Evolutionary conservation across 2,797 vertebrate genomes (phyloP), one percentile per base, ranked within the genome.

Genomic region (Gallinago solitaria): DNA sequence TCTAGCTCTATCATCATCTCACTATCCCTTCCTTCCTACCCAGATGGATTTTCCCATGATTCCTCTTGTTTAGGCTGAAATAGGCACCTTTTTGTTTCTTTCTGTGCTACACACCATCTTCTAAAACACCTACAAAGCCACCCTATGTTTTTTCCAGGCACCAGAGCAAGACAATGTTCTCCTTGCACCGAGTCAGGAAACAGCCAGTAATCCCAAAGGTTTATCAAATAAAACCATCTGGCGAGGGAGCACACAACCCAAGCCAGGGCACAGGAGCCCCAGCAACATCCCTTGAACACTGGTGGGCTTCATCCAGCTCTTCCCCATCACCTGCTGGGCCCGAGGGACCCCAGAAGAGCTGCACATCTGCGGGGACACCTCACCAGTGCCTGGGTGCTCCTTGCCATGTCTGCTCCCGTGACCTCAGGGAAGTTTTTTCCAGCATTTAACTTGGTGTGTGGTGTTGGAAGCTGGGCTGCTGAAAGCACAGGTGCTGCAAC

Each of bases 181-280:
- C n/a, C 45, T 60, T 2, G 1, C 60, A 18, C 5, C 0, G 0
- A 64, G 35, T 41, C 60, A 71, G 61, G 50, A 1, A 0, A 11
- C 56, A 56, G 63, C 12, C 39, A n/a, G 1, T 12, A 57, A 6
- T 35, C 20, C 77, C 71, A 50, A 60, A 61, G 23, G 48, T 59
- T 9, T 18, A 48, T 37, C 51, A 92, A 82, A 70, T 47, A 65
- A 30, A 90, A 13, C 23, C 53, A 9, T 33, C 23, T 43, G 73
- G 47, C 0, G 0, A 75, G 27, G 30, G 41, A 30, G 32, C 0
- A 2, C 51, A 8, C 39, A 15, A 6, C 61, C 16, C 1, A 1
- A 19, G 16, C 1, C 37, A 33, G 81, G 54, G 57, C 48, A 35
- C 47, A 9, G 24, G 19, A 53, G 63, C 27, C 19, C 14, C 47